Evolutionary conservation across 2,113 vertebrate genomes (phyloP), one percentile per base, ranked within the genome.

Genomic region (Oxyruncus cristatus): DNA sequence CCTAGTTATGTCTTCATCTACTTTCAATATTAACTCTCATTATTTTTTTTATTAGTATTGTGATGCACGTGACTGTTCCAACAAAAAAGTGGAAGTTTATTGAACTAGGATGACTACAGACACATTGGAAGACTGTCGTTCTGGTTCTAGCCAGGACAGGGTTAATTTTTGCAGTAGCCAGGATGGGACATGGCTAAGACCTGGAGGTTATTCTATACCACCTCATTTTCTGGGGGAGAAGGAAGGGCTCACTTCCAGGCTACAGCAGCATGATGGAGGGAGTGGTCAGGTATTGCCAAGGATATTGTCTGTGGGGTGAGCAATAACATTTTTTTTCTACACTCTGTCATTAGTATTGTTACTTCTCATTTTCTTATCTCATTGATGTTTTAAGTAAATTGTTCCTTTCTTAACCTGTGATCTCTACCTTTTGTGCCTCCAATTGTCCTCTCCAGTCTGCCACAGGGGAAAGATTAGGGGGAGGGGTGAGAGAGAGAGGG

Each of bases 241-340:
- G 35, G 26, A 72, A 56, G 5, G 15, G 14, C 5, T 72, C 0
- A 0, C 5, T 35, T 72, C 17, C 20, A 1, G 1, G 10, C 32
- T 49, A 35, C 30, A 32, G 10, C 20, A 88, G 19, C 0, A 0
- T 12, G 24, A 18, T 0, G 0, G 16, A 3, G 5, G 13, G 24
- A 79, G 53, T 6, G 3, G 30, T 22, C 24, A 41, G 20, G 14
- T 41, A 35, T 12, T 22, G 26, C 39, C 1, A 0, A 56, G 7
- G 30, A 14, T 56, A 56, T 32, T 55, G 18, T 49, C 35, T 0
- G 0, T 35, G 58, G 5, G 11, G 26, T 56, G 35, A 56, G 7
- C 30, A 35, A 72, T 49, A 72, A 7, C 3, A 15, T 35, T 56
- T 56, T 1, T 76, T 52, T 59, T 61, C 46, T 50, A 11, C 7